phyloP scores from a whole-genome alignment of 2,113 vertebrate species.

The Tychaedon coryphoeus region DNA sequence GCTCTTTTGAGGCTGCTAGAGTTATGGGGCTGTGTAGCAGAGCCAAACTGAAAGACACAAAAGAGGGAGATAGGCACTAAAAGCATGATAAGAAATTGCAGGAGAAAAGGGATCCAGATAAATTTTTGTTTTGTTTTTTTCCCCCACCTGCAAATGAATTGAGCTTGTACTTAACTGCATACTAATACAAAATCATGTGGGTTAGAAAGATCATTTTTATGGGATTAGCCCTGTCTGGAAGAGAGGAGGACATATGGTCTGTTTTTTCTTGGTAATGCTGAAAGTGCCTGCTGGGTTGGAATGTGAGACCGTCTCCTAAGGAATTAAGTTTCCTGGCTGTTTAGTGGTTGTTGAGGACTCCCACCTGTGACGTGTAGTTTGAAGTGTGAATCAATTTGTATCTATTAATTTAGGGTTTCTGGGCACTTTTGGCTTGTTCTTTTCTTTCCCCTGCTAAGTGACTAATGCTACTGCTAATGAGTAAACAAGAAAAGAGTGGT shows the following conservation, averaged over 20 bases:
- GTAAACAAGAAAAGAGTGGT: not conserved
- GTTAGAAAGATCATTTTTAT: not conserved
- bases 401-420: not conserved
- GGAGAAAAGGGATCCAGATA: not conserved
- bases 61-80: not conserved
- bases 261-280: not conserved
- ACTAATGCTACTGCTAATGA: not conserved
- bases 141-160: rapidly evolving
- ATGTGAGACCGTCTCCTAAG: not conserved
- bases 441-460: not conserved
- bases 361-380: not conserved
- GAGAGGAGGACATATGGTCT: not conserved
- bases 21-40: rapidly evolving
- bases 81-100: not conserved
- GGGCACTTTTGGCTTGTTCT: not conserved
- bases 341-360: not conserved
- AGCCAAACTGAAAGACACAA: not conserved
- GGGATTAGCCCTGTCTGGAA: not conserved
- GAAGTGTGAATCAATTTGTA: not conserved
- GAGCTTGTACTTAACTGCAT: not conserved
- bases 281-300: not conserved
- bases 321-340: not conserved
- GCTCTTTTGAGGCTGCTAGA: not conserved
- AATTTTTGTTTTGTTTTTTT: not conserved
- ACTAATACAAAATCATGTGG: not conserved